Conservation (phyloP, 2,113 vertebrate genomes). For the Fulica atra region DNA sequence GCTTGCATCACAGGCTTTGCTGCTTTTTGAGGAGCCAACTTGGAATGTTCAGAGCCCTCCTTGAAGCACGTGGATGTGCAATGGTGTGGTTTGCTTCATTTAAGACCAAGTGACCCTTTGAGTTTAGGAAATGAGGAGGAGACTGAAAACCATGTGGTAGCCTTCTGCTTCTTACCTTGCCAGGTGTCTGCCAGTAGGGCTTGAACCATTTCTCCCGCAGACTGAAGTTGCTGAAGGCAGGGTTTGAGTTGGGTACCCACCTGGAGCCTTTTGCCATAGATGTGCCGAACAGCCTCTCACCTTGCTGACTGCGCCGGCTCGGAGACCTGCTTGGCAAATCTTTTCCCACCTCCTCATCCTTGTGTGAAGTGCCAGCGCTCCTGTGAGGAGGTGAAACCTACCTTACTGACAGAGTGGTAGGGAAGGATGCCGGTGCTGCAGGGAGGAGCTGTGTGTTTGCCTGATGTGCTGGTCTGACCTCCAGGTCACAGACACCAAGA, state of each 20-base stretch:
- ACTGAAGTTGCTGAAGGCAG: background rate
- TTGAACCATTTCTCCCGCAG: background rate
- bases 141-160: background rate
- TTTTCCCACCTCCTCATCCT: background rate
- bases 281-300: background rate
- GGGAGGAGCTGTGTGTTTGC: background rate
- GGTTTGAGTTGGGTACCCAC: background rate
- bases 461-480: background rate
- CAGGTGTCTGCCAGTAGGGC: background rate
- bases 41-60: background rate
- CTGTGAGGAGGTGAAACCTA: background rate
- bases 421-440: accelerated
- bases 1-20: background rate
- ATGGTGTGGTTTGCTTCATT: background rate
- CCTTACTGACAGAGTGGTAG: accelerated
- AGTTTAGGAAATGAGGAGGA: background rate
- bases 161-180: background rate
- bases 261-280: background rate
- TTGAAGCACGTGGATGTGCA: background rate
- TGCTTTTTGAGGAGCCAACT: background rate
- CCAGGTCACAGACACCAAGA: accelerated
- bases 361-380: background rate
- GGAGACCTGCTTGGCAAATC: background rate
- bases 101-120: background rate
- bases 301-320: background rate